Evolutionary conservation across 2,797 vertebrate genomes (phyloP), one percentile per base, ranked within the genome.

Genomic region (Gobio occitaniae): DNA sequence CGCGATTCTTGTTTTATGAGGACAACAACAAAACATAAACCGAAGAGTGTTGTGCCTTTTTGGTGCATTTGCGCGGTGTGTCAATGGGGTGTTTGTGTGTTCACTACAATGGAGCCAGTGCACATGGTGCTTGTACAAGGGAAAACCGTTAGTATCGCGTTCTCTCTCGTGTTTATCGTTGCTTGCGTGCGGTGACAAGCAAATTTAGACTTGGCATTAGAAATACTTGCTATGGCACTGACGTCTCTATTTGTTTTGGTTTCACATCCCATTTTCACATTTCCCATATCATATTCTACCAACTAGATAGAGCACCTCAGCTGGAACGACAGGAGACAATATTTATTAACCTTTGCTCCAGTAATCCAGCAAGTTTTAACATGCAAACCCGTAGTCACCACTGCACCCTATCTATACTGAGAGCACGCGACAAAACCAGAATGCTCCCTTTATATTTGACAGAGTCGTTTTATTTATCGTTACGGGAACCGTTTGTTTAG

Each of bases 271-370:
- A 75, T 70, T 25, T 15, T 25, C 25, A 25, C 25, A 25, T 25
- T 13, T 63, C 47, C 66, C 80, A 65, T 47, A 81, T 32, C 90
- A 92, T 92, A 93, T 87, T 54, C 88, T 29, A 87, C 89, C 25
- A 25, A 66, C 69, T 41, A 59, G 11, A 66, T 17, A 50, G 25
- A 65, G 48, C 6, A 11, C 15, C 68, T 44, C 0, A 85, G 29
- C 17, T 63, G 21, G n/a, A 74, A 15, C 8, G 74, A 52, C 25
- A 75, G 25, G n/a, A 70, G 16, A 71, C 25, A 9, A 25, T 36
- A 10, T 29, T 44, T 15, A n/a, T 63, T 36, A 71, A 71, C 65
- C 25, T 72, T 63, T 79, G 36, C 50, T 78, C 75, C 50, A 70
- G 65, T 38, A 70, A 78, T 59, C 13, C 36, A 44, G 61, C 41